These are phyloP conservation scores for Oncorhynchus masou DNA, from an alignment of 2,113 vertebrate species.

Conservation along the genomic window DNA sequence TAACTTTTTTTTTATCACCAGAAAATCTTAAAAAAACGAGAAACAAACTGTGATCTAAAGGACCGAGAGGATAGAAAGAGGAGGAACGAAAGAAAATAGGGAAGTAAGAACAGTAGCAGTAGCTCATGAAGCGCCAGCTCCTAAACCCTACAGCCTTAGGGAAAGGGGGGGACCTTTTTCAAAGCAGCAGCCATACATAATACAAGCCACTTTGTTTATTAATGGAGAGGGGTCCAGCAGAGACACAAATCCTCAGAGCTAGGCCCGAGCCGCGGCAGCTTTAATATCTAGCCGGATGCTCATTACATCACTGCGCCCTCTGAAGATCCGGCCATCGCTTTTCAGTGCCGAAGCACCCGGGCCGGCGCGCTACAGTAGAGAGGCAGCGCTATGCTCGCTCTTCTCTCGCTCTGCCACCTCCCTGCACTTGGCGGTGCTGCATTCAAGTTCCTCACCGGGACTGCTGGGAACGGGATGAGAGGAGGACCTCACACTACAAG, in stretches of 20 bases:
- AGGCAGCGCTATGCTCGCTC: neutral
- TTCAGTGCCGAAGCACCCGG: constrained; percentile 13
- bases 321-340: constrained; percentile 37
- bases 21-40: neutral
- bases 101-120: neutral
- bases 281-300: constrained; percentile 66
- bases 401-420: constrained; percentile 7
- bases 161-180: constrained; percentile 37
- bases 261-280: constrained; percentile 42
- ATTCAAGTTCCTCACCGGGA: constrained; percentile 34
- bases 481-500: neutral
- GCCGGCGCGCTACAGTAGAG: neutral
- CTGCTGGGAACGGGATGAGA: constrained; percentile 7
- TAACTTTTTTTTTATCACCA: neutral
- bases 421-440: neutral
- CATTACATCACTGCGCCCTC: constrained; percentile 54
- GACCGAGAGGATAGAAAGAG: neutral
- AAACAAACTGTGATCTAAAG: constrained; percentile 19
- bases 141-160: constrained; percentile 5
- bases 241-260: constrained; percentile 37
- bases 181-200: constrained; percentile 63
- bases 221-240: constrained; percentile 52
- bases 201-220: constrained; percentile 68
- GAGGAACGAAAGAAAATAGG: neutral
- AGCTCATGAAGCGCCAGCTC: constrained; percentile 1